These are phyloP conservation scores for Arizona elegans DNA, from an alignment of 2,113 vertebrate species.

Conservation along the genomic window DNA sequence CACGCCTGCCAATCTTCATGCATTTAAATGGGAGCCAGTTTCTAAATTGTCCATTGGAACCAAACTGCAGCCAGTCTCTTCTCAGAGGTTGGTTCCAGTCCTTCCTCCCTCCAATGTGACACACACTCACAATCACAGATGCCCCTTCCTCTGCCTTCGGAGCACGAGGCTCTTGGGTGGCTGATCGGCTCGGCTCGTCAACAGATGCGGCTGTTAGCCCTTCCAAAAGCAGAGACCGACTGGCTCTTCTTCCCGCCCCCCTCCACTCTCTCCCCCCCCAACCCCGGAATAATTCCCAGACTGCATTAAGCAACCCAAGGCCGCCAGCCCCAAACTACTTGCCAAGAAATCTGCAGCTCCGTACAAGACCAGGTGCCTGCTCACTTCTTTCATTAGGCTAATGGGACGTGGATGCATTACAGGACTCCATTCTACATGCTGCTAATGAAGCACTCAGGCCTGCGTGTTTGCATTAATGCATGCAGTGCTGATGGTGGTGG, in stretches of 20 bases:
- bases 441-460: conserved; percentile 72
- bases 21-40: neutral
- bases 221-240: neutral
- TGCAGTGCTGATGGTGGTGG: conserved; percentile 45
- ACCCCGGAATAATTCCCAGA: neutral
- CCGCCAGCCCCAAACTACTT: conserved; percentile 49
- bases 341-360: conserved; percentile 67
- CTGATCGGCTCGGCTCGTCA: neutral
- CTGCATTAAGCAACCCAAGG: conserved; percentile 21
- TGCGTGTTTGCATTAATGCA: conserved; percentile 70
- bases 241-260: neutral
- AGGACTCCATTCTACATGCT: conserved; percentile 64
- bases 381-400: conserved; percentile 71
- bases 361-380: conserved; percentile 64
- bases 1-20: neutral
- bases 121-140: neutral
- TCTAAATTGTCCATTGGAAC: neutral
- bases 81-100: neutral
- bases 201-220: neutral
- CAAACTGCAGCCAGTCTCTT: neutral
- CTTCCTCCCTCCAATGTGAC: neutral
- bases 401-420: conserved; percentile 71
- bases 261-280: too few relatives aligned
- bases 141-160: neutral
- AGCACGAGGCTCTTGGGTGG: neutral